Evolutionary conservation across 2,888 invertebrate species (phyloP), one percentile per base, ranked within the genome.

Genomic region (Colletes collaris): DNA sequence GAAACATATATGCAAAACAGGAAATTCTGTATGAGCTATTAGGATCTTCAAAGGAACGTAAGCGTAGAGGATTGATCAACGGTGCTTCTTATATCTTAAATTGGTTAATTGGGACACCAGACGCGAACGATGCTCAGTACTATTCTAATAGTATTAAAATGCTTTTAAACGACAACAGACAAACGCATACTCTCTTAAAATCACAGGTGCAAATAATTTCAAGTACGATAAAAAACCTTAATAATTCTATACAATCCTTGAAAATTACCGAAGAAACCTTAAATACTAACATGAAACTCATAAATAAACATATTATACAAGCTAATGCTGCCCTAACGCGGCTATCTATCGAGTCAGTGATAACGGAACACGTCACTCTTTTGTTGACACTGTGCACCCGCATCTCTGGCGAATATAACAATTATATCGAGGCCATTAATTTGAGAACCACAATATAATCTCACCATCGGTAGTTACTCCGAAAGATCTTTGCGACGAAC

Each of bases 171-270:
- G 16, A 16, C 16, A 16, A 52, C 7, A 52, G 16, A 52, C 52
- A 52, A 52, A 66, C 44, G 4, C 66, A 66, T n/a, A 55, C n/a
- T 16, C 11, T 55, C 10, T 55, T 66, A 66, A 66, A 53, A 46
- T 55, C 55, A 0, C 66, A 66, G 10, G 37, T 66, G 4, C 55
- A 66, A 52, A 6, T 66, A 6, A 11, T 66, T 40, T 44, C 44
- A 6, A 55, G 66, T 8, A 19, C 66, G 2, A 66, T 55, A 35
- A 16, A 5, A 4, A 64, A 52, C n/a, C 52, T 64, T 1, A 64
- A 64, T 52, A 52, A 52, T 40, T 64, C 64, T 1, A n/a, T 35
- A 4, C 35, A 27, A 1, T 52, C 52, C 2, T 19, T 64, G 6
- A 64, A 52, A 37, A 2, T 16, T 10, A 64, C 13, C 2, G 64